Evolutionary conservation across 2,888 invertebrate species (phyloP).

Genomic region (Melanophora roralis): DNA sequence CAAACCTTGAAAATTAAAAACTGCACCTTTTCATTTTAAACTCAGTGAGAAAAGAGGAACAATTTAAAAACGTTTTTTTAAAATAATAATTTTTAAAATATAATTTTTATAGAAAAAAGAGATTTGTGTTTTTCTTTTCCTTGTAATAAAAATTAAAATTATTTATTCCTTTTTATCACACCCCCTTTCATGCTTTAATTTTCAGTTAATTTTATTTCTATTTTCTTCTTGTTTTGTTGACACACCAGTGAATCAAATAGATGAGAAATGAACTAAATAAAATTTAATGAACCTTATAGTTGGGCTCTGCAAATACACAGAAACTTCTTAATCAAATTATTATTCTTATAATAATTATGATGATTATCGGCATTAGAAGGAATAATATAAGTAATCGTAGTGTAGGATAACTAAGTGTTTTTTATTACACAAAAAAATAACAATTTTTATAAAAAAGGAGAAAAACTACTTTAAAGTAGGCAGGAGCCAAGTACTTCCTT

Average conservation of each 20-base stretch:
- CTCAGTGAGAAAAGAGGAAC: too few relatives aligned
- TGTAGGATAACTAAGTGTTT: constrained; percentile 24
- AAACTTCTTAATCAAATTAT: constrained; percentile 31
- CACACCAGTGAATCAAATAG: constrained; percentile 23
- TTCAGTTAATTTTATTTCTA: not conserved
- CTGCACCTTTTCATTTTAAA: too few relatives aligned
- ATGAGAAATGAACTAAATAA: constrained; percentile 9
- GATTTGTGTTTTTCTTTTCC: too few relatives aligned
- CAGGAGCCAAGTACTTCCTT: not conserved
- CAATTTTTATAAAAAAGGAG: not conserved
- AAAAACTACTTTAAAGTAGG: not conserved
- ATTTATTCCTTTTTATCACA: not conserved
- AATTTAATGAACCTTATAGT: constrained; percentile 28
- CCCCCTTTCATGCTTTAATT: not conserved
- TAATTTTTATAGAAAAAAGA: too few relatives aligned
- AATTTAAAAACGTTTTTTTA: too few relatives aligned
- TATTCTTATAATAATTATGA: constrained; percentile 15
- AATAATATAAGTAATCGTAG: constrained; percentile 21
- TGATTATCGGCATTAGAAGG: not conserved
- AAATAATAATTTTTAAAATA: too few relatives aligned
- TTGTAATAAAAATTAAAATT: too few relatives aligned
- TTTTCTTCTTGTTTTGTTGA: constrained; percentile 32
- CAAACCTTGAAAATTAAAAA: too few relatives aligned
- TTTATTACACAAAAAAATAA: not conserved
- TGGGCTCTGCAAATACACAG: constrained; percentile 8